Evolutionary conservation across 2,888 invertebrate genomes (phyloP), one percentile per base, ranked within the genome.

Genomic region (Pimpla rufipes): DNA sequence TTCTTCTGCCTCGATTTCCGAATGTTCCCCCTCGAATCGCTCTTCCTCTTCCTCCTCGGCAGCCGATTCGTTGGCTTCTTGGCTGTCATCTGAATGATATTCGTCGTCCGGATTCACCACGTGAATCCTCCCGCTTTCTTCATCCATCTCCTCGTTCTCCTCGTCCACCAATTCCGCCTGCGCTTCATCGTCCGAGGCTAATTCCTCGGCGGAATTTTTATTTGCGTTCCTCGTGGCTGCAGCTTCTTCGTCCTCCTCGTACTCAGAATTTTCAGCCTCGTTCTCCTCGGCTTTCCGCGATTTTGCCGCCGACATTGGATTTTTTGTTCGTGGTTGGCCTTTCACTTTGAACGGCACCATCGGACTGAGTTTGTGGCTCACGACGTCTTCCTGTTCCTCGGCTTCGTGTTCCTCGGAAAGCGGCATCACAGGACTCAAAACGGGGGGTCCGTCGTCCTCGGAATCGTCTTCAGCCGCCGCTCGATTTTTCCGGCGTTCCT

Each of bases 341-440:
- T 62, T 77, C 1, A 45, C 37, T n/a, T 78, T 82, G 6, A 86
- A 59, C 45, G 87, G 73, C 6, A 88, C 81, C 85, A 90, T 88
- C 13, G 90, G 88, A 84, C 87, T 89, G 18, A 89, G 81, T 62
- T 89, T 88, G 64, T 89, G 90, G 1, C 70, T 77, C 8, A 62
- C 21, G 1, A 55, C 78, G 13, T 81, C 74, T 42, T 84, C 66
- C 11, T 45, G 52, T 52, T 85, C 81, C 29, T 87, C 74, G 40
- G 47, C 59, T 4, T 85, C 85, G 50, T 87, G 85, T 29, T 86
- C 87, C 10, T 83, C 67, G 40, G 89, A 83, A 13, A 92, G 81
- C 2, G 93, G 92, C 88, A 93, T 89, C 85, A 93, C 91, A 0
- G 93, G 93, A 83, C 93, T 93, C 23, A 93, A 79, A 10, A 92